Evolutionary conservation across 2,113 vertebrate genomes (phyloP), one percentile per base, ranked within the genome.

Genomic region (Collichthys lucidus): DNA sequence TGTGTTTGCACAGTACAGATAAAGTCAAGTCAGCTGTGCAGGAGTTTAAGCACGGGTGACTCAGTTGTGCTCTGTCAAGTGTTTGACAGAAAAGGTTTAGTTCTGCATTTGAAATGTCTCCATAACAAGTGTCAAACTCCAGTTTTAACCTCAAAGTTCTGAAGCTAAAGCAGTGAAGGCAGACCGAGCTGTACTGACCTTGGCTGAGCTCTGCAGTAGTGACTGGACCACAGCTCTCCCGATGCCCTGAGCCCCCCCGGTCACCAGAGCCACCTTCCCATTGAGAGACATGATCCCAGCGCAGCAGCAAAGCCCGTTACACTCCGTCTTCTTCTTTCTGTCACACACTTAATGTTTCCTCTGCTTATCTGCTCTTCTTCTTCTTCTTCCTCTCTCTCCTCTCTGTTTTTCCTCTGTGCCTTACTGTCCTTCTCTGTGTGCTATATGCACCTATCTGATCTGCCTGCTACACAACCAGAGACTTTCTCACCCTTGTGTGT

Each of bases 161-260:
- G 29, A 42, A 24, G 50, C 0, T 20, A 59, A 64, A 75, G 5
- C 22, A 16, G 5, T 15, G 6, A 22, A 22, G 29, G 9, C 20
- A 29, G 26, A 40, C 2, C 14, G 35, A 49, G 44, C 12, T 24
- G 53, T 2, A 87, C 94, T 90, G 88, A 99, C 98, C 96, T 97
- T 97, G 16, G 95, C 97, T 0, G 94, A 94, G 80, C 95, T 96
- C 78, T 90, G 80, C 83, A 99, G 93, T 46, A 99, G 95, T 2
- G 92, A 94, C 79, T 97, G 95, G 0, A 94, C 95, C 42, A 93
- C 96, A 0, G 97, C 97, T 60, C 94, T 91, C 49, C 98, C 98
- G n/a, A 99, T 99, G 79, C 98, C 98, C 92, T 99, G 98, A 9
- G 97, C 98, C 5, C 96, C 98, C 15, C 98, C 98, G 1, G 98